phyloP scores from a whole-genome alignment of 53 echinoderm and acorn worm species.

The Holothuria leucospilota region DNA sequence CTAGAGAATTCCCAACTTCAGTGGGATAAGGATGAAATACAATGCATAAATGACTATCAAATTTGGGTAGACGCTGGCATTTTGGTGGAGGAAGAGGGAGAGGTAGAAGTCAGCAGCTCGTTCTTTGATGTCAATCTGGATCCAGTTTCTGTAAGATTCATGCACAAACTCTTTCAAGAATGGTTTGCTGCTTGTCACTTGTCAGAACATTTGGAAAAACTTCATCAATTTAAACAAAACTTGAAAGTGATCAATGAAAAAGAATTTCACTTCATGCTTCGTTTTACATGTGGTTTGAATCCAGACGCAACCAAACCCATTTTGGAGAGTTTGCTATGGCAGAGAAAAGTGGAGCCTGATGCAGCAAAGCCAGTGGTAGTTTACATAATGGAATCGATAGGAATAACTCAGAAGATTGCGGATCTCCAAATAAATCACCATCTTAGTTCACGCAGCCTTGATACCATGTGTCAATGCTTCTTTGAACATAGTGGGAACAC shows the following conservation, averaged over 20 bases:
- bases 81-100: conserved; percentile 1
- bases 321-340: not conserved
- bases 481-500: not conserved
- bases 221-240: not conserved
- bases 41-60: not conserved
- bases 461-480: not conserved
- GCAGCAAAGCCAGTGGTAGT: not conserved
- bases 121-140: not conserved
- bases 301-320: not conserved
- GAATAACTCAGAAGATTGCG: no score
- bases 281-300: conserved; percentile 26
- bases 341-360: not conserved
- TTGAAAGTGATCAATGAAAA: not conserved
- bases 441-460: not conserved
- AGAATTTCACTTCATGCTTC: not conserved
- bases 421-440: no score
- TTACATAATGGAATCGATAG: no score
- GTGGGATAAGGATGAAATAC: not conserved
- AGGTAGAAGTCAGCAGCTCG: not conserved
- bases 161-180: conserved; percentile 4
- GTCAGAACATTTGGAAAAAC: not conserved
- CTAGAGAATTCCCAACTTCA: not conserved
- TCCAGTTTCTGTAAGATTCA: not conserved
- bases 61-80: not conserved
- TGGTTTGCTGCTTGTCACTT: conserved; percentile 10